Base-by-base conservation (phyloP, 2,797 vertebrate species). In the Gobio occitaniae region DNA sequence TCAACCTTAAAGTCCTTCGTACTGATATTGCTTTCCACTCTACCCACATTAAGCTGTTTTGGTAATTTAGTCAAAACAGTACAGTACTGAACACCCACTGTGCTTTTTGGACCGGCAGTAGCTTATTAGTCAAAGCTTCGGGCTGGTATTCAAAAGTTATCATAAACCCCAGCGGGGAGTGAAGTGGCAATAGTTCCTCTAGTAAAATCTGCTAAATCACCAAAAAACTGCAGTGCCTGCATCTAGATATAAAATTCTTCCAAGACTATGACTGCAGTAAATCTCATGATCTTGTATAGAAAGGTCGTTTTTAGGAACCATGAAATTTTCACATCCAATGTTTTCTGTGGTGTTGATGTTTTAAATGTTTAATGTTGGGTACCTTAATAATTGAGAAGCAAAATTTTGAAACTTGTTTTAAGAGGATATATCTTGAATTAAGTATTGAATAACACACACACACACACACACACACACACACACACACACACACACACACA, bases 171-270 rank as follows among this genome's bases (percentile, higher is more conserved):
- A 59, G 17, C 59, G 54, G 3, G 54, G 10, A 47, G 56, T 17
- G n/a, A 78, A 63, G 15, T 78, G 29, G 15, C 25, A 32, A 29
- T 29, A 29, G 25, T 65, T 65, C 25, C 25, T 65, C 1, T 32
- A 16, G 61, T 32, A 32, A 74, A 83, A 75, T 75, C 19, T 48
- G 56, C n/a, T 65, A 63, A 74, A 50, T 79, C 78, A 66, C 25
- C 78, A 79, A 19, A 32, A 66, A 79, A 50, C 59, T 1, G 47
- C 12, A 16, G 2, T 25, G 54, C 36, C n/a, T 78, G 38, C 59
- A 66, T 66, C n/a, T 32, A 50, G 25, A 79, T 66, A 19, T 50
- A 25, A 66, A 16, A 79, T 47, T 66, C 56, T 47, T 19, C 32
- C 12, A 8, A n/a, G 8, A 61, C 21, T 78, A 13, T 56, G 21